Base-by-base conservation (phyloP, 2,797 vertebrate genomes). In the Anabas testudineus region DNA sequence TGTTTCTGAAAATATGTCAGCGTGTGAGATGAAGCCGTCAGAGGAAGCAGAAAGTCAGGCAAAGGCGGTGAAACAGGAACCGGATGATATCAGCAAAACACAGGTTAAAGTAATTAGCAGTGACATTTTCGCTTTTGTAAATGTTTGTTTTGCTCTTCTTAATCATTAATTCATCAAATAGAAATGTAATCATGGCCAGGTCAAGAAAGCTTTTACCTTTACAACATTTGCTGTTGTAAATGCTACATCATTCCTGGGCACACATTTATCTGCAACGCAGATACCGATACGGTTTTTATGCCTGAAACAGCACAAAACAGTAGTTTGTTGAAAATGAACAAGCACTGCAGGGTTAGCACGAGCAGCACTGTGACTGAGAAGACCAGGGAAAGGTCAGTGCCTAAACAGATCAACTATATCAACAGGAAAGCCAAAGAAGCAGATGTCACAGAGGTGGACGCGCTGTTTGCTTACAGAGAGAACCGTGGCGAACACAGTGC, bases 1-100 rank as follows among this genome's bases (percentile, higher is more conserved):
- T 66, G 79, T 83, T 77, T 79, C 74, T 74, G 78, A 87, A 85
- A 83, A 83, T 75, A 54, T 56, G 78, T 78, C 89, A 76, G 78
- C 3, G 30, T 56, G 64, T 37, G 56, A 82, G 74, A 82, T 73
- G 67, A 72, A 82, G 73, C 56, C 52, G 68, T 80, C 57, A 75
- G 43, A 78, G 55, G 36, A 51, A 30, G 60, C 48, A 70, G 66
- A 36, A 13, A 49, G 56, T 32, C 37, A 52, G 43, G 12, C n/a
- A 14, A 60, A 62, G 13, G 49, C 28, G 58, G 43, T 19, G 18
- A 67, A 74, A 58, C 10, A 26, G 34, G 43, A 62, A 58, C 39
- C 13, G 7, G 61, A 52, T 37, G 0, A 59, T 16, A 75, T 56
- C 59, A 30, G 47, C 10, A 14, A 57, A 68, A 10, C n/a, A 7